Base-by-base conservation (phyloP, 2,888 invertebrate species). In the Dorcus hopei region DNA sequence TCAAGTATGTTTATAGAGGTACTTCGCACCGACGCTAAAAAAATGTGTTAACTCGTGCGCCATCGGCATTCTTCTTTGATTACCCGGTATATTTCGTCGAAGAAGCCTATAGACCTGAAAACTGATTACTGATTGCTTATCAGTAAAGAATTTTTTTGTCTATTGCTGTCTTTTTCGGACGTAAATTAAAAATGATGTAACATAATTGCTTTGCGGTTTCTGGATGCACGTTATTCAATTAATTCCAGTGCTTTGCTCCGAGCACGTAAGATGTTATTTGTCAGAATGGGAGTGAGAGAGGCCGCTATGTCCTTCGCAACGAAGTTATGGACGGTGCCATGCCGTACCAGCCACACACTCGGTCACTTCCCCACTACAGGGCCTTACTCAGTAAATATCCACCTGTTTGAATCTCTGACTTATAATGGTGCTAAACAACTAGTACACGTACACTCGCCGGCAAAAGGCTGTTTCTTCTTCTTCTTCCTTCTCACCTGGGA, bases 321-420 rank as follows among this genome's bases (percentile, higher is more conserved):
- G 62, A 63, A 68, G 62, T 70, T 64, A 62, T 62, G 65, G 63
- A 62, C 65, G 70, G 72, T 73, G 68, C 72, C 72, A 73, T 67
- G 71, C 70, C 64, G 73, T 73, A 71, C 73, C 73, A 73, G 71
- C 66, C 65, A 38, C 61, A 54, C 54, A 63, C 59, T 67, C 68
- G 66, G 67, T 65, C 68, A 68, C 63, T 68, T 68, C 69, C 67
- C 69, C 68, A 59, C 62, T 50, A 48, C 63, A 62, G 58, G 59
- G 52, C 63, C 64, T 61, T 64, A 62, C 55, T 61, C 59, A 61
- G 59, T 59, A 61, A 61, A 58, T 59, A 52, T 54, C 61, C 47
- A 62, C 56, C 58, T 53, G 56, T 51, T 56, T 56, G 50, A 49
- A 51, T 51, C 50, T 48, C 54, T 47, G n/a, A 45, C 45, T 9